Conservation (phyloP, 2,888 invertebrate species). For the Crocallis elinguaria region DNA sequence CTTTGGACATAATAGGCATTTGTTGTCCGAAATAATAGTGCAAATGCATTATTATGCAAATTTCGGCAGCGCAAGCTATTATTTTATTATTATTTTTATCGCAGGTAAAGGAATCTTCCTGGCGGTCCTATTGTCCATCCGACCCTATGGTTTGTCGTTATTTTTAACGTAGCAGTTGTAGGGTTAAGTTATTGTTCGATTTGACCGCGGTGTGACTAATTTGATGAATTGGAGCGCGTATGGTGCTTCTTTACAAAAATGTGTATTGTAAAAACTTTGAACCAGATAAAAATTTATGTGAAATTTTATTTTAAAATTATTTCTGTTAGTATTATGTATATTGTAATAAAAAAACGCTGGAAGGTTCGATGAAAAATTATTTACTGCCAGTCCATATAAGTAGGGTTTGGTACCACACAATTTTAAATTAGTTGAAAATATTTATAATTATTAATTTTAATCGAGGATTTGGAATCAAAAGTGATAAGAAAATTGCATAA, state of each 20-base stretch:
- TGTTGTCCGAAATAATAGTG: constrained; percentile 78
- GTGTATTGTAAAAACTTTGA: neutral
- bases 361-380: too few species aligned
- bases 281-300: neutral
- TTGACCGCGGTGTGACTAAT: constrained; percentile 69
- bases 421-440: too few species aligned
- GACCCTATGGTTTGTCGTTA: constrained; percentile 61
- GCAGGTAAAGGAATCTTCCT: constrained; percentile 74
- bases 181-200: constrained; percentile 63
- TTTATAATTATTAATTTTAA: too few species aligned
- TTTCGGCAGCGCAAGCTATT: constrained; percentile 66
- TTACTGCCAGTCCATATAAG: too few species aligned
- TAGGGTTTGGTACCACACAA: too few species aligned
- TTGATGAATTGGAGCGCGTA: constrained; percentile 72
- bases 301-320: neutral
- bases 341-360: too few species aligned
- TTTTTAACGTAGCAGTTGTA: constrained; percentile 49
- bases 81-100: constrained; percentile 52
- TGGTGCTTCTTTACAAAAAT: constrained; percentile 40
- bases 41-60: constrained; percentile 80
- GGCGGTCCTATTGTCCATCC: constrained; percentile 64
- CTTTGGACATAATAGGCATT: constrained; percentile 61
- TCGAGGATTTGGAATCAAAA: too few species aligned
- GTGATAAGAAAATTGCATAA: too few species aligned
- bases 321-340: too few species aligned